A percentile compares a stretch with the other conserved stretches of the same genome.
phyloP scores from a whole-genome alignment of 2,113 vertebrate species.

The Microcebus murinus region DNA sequence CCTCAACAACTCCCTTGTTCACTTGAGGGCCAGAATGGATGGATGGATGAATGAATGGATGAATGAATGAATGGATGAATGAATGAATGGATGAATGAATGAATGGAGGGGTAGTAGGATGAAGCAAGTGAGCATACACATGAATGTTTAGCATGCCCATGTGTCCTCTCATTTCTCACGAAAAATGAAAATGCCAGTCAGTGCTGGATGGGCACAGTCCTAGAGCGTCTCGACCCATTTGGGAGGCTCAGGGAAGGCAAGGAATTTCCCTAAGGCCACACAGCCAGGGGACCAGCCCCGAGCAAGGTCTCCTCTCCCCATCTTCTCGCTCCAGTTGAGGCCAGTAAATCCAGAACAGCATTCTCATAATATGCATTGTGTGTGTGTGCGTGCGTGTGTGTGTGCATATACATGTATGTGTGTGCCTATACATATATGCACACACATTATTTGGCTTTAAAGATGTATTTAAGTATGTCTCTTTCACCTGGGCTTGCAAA shows the following conservation, averaged over 20 bases:
- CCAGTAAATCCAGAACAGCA: neutral
- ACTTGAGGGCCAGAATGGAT: neutral
- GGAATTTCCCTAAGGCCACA: neutral
- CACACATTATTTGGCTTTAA: neutral
- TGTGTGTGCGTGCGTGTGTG: no score
- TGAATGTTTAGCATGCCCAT: fast-evolving
- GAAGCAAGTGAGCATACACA: neutral
- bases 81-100: neutral
- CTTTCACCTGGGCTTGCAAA: neutral
- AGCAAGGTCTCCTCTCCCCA: neutral
- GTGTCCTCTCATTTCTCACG: neutral
- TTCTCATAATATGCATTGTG: neutral
- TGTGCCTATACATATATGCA: neutral
- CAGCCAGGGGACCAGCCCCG: neutral
- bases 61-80: neutral
- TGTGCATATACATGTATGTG: neutral
- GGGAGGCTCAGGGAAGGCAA: neutral
- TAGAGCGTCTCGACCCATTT: neutral
- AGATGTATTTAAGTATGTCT: neutral
- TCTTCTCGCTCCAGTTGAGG: neutral
- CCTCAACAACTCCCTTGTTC: neutral
- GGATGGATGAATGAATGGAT: no score
- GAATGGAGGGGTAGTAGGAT: neutral
- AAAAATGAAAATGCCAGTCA: neutral
- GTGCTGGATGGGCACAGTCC: neutral